Evolutionary conservation across 2,888 invertebrate genomes (phyloP).

Genomic region (Euspilapteryx auroguttella): DNA sequence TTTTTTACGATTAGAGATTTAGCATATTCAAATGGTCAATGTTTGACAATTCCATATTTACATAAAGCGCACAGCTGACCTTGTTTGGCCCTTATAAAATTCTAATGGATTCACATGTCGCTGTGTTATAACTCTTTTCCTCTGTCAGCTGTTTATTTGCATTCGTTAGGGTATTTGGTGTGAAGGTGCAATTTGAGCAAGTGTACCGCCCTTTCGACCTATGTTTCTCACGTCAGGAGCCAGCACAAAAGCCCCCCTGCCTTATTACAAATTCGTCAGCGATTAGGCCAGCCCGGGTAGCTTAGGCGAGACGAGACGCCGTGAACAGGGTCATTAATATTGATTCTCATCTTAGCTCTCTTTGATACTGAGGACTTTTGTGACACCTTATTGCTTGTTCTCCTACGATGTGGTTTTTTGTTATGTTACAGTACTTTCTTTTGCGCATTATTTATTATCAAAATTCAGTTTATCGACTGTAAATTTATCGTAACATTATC

Average conservation of each 20-base stretch:
- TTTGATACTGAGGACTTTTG: slow-evolving; percentile 43
- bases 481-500: too few relatives aligned
- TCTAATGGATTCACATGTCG: slow-evolving; percentile 44
- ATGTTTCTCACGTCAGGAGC: slow-evolving; percentile 40
- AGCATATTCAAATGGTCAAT: slow-evolving; percentile 29
- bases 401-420: too few relatives aligned
- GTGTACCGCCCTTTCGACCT: slow-evolving; percentile 43
- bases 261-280: slow-evolving; percentile 49
- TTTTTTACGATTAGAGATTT: slow-evolving; percentile 15
- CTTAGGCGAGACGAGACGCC: too few relatives aligned
- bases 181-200: slow-evolving; percentile 48
- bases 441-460: too few relatives aligned
- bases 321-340: slow-evolving; percentile 55
- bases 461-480: too few relatives aligned
- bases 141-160: slow-evolving; percentile 28
- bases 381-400: too few relatives aligned
- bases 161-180: slow-evolving; percentile 27
- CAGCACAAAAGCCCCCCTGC: slow-evolving; percentile 38
- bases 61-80: slow-evolving; percentile 41
- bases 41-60: slow-evolving; percentile 19
- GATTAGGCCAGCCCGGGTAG: too few relatives aligned
- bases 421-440: too few relatives aligned
- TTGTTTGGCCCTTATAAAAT: slow-evolving; percentile 39
- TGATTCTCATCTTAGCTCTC: slow-evolving; percentile 41
- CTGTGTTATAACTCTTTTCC: slow-evolving; percentile 26